phyloP scores from a whole-genome alignment of 1,140 invertebrate species.

The Probaryconus sp. region DNA sequence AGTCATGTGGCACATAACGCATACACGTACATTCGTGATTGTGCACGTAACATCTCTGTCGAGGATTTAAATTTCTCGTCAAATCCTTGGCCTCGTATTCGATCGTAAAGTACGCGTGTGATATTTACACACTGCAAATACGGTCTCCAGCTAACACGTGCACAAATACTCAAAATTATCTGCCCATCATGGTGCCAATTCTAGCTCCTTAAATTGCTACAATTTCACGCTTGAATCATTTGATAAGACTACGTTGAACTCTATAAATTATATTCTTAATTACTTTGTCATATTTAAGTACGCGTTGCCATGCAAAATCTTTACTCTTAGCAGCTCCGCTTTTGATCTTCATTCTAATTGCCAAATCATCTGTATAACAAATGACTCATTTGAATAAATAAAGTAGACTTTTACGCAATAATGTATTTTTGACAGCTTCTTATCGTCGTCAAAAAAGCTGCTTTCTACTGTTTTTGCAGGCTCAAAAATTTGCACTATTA shows the following conservation, averaged over 20 bases:
- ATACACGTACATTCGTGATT: conserved; percentile 9
- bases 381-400: conserved; percentile 43
- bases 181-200: neutral
- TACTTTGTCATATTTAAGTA: conserved; percentile 21
- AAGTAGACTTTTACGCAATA: neutral
- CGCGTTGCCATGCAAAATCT: conserved; percentile 15
- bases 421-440: conserved; percentile 18
- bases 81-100: conserved; percentile 61
- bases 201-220: conserved; percentile 3
- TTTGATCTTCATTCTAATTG: conserved; percentile 2
- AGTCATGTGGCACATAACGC: conserved; percentile 30
- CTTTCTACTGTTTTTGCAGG: too few relatives aligned
- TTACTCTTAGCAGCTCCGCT: too few relatives aligned
- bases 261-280: conserved; percentile 25
- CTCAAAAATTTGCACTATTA: too few relatives aligned
- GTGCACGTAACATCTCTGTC: conserved; percentile 22
- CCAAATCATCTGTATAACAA: conserved; percentile 34
- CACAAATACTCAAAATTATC: conserved; percentile 14
- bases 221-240: conserved; percentile 10
- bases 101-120: conserved; percentile 45
- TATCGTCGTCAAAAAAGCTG: too few relatives aligned
- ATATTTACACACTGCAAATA: conserved; percentile 42
- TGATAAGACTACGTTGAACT: conserved; percentile 12
- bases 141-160: conserved; percentile 7
- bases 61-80: conserved; percentile 58